Percentiles rank a stretch among this genome's conserved stretches.
Conservation (phyloP, 1,140 invertebrate species). For the Drosophila parabipectinata region DNA sequence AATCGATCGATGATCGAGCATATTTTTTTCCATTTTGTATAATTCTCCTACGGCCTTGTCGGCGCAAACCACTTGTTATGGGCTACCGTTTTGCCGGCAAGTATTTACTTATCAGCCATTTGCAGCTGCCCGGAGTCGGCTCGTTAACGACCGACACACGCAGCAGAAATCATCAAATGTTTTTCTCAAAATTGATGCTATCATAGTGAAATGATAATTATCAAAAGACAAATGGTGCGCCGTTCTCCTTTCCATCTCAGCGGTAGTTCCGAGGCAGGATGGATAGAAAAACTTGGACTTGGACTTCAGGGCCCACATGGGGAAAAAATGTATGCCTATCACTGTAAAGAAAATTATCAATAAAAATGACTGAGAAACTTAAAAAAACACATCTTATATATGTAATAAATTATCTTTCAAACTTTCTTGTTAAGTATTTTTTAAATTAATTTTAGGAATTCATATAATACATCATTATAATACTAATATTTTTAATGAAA, state of each 20-base stretch:
- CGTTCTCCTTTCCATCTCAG: constrained; percentile 44
- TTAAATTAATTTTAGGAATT: too few relatives aligned
- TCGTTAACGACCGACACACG: constrained; percentile 79
- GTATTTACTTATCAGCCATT: constrained; percentile 68
- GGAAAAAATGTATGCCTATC: background rate
- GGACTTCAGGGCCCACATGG: constrained; percentile 1
- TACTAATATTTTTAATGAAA: background rate
- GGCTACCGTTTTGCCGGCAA: constrained; percentile 69
- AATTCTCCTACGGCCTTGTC: constrained; percentile 20
- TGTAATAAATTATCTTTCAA: too few relatives aligned
- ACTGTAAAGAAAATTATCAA: background rate
- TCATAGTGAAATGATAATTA: constrained; percentile 80
- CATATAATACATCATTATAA: too few relatives aligned
- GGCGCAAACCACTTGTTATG: constrained; percentile 26
- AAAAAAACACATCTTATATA: too few relatives aligned
- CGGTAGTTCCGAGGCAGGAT: constrained; percentile 17
- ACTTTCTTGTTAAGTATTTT: too few relatives aligned
- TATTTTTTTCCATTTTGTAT: constrained; percentile 23
- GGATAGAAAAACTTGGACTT: constrained; percentile 8
- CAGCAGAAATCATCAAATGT: constrained; percentile 79
- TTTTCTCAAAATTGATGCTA: constrained; percentile 77
- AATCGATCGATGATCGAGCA: constrained; percentile 55
- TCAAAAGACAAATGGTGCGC: constrained; percentile 77
- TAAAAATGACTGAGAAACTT: too few relatives aligned
- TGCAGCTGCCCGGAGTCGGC: constrained; percentile 51